Evolutionary conservation across 2,113 vertebrate species (phyloP), one percentile per base, ranked within the genome.

Genomic region (Hippocampus barbouri): DNA sequence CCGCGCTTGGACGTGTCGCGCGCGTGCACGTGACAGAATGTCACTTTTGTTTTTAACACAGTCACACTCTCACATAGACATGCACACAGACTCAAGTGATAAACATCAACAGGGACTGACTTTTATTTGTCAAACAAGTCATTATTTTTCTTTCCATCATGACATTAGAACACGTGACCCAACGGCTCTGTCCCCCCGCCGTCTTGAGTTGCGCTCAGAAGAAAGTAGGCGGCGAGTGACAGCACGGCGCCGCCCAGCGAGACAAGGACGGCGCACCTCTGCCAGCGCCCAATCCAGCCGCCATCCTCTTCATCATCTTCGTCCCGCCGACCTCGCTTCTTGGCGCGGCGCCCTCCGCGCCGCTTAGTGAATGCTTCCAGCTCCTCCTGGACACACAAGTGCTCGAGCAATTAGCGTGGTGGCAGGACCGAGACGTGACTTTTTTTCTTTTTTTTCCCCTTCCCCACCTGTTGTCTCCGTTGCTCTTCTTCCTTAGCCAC

Each of bases 331-430:
- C 90, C 94, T n/a, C 88, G 92, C 81, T 86, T 92, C 89, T 92
- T 96, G 66, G 91, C 94, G 90, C 96, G 94, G 51, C 95, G 89
- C 0, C 97, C 97, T 84, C 87, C 88, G 30, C 88, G 77, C 21
- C 96, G 93, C 82, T 98, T 98, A 90, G 97, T 95, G 79, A 98
- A 99, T 61, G 95, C 96, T 82, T 99, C 95, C 79, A 97, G 88
- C 91, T 99, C 97, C 82, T 95, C 95, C 97, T 98, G 84, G 65
- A 85, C 27, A 54, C 59, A 59, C 45, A 21, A 5, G 6, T 16
- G 18, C 47, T 18, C 47, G 14, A 25, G 30, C 9, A 25, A 43
- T 68, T 68, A 56, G 34, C 34, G 18, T 8, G 38, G 49, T 14
- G n/a, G 25, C 5, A 53, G 53, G 11, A 21, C 18, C 23, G 14